Percentiles rank a stretch among this genome's conserved stretches.
These are phyloP conservation scores for Proales similis DNA, from an alignment of 1,140 invertebrate species.

Conservation along the genomic window DNA sequence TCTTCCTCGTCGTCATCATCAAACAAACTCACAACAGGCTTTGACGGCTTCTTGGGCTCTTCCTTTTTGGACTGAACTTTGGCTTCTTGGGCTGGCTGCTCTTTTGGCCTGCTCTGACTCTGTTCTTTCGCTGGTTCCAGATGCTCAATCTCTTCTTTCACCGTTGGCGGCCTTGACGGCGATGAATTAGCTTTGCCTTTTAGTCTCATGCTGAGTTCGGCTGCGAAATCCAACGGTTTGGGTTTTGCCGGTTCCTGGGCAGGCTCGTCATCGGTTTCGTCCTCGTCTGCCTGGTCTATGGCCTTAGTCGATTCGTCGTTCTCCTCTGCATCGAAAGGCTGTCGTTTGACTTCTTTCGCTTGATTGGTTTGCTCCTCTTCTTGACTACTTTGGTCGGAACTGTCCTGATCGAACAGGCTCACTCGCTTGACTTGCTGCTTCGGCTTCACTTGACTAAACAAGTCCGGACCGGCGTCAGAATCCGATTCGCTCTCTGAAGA, in stretches of 20 bases:
- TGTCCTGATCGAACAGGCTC: constrained; percentile 9
- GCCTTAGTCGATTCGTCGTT: neutral
- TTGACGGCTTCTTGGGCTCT: neutral
- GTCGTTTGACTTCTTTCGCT: neutral
- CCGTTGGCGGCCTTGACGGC: neutral
- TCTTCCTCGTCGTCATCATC: neutral
- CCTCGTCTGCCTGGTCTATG: neutral
- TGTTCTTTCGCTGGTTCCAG: neutral
- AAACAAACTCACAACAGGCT: neutral
- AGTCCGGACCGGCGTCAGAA: neutral
- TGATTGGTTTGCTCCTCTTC: constrained; percentile 2
- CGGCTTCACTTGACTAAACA: neutral
- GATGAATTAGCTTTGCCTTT: neutral
- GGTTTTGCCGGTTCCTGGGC: neutral
- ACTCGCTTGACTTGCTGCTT: neutral
- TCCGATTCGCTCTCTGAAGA: constrained; percentile 8
- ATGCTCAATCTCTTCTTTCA: neutral
- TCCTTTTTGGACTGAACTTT: constrained; percentile 7
- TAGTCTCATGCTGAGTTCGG: constrained; percentile 15
- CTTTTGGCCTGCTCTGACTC: neutral
- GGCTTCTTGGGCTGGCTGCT: neutral
- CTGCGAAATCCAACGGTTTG: constrained; percentile 3
- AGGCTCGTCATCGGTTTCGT: neutral
- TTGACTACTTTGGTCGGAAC: no score
- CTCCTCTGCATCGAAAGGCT: constrained; percentile 9